phyloP scores from a whole-genome alignment of 1,140 invertebrate species.

The Cylas formicarius region DNA sequence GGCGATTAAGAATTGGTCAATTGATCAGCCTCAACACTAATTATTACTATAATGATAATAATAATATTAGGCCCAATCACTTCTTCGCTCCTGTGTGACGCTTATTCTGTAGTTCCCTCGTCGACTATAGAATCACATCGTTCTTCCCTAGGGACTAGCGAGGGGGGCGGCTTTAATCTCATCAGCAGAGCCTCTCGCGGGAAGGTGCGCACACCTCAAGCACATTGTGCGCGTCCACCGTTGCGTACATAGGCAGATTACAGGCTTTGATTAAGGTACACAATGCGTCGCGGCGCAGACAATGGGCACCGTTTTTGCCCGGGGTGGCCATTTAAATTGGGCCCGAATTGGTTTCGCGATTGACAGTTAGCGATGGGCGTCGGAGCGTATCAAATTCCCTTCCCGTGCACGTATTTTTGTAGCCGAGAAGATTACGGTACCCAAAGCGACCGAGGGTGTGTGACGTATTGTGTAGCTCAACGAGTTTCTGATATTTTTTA shows the following conservation, averaged over 20 bases:
- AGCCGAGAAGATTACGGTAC: too few species aligned
- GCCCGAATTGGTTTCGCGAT: conserved; percentile 28
- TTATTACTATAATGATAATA: too few species aligned
- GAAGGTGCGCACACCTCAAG: conserved; percentile 31
- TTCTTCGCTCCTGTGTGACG: too few species aligned
- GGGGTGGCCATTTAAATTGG: conserved; percentile 27
- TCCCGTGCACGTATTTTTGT: too few species aligned
- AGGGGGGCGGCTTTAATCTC: conserved; percentile 24
- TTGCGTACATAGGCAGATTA: conserved; percentile 33
- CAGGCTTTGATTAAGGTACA: conserved; percentile 31
- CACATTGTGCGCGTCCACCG: conserved; percentile 29
- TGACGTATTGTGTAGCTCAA: too few species aligned
- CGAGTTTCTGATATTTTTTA: too few species aligned
- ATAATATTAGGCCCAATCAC: too few species aligned
- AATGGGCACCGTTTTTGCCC: conserved; percentile 20
- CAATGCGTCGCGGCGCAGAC: conserved; percentile 23
- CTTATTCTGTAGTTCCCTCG: not conserved
- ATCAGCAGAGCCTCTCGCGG: conserved; percentile 26
- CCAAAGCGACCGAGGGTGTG: too few species aligned
- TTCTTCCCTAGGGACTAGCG: not conserved
- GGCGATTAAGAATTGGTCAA: too few species aligned
- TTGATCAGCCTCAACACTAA: too few species aligned
- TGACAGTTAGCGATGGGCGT: conserved; percentile 29
- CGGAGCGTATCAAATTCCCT: conserved; percentile 23
- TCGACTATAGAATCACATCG: conserved; percentile 1